Percentiles rank a stretch among this genome's conserved stretches.
phyloP scores from a whole-genome alignment of 2,797 vertebrate species.

The Sebastes flavidus region DNA sequence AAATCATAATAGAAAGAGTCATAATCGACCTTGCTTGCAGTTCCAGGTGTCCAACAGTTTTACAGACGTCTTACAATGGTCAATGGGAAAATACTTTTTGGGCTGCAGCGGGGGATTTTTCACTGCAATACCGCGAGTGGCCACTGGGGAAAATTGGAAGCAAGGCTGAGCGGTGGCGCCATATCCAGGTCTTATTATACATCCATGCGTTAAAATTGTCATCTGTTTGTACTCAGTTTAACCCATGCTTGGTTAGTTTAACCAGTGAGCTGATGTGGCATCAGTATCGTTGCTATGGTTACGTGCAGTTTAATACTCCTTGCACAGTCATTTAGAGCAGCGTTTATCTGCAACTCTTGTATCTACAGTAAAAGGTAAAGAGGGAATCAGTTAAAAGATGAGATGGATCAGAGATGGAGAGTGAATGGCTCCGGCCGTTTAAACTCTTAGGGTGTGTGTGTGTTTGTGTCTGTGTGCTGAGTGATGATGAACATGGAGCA shows the following conservation, averaged over 20 bases:
- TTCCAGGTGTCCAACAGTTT: too few species aligned
- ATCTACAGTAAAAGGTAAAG: background rate
- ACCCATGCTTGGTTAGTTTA: background rate
- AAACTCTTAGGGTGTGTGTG: background rate
- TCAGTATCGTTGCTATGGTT: background rate
- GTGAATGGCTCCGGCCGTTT: conserved; percentile 3
- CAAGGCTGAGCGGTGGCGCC: too few species aligned
- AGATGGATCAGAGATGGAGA: conserved; percentile 3
- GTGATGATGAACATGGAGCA: conserved; percentile 55
- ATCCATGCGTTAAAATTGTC: background rate
- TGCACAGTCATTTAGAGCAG: background rate
- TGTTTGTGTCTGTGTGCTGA: conserved; percentile 20
- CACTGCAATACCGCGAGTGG: too few species aligned
- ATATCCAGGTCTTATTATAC: background rate
- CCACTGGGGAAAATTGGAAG: too few species aligned
- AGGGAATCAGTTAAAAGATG: background rate
- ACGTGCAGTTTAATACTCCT: background rate
- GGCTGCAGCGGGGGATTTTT: too few species aligned
- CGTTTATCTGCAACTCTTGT: background rate
- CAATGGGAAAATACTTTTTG: too few species aligned
- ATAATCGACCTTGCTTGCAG: too few species aligned
- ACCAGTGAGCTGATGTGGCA: background rate
- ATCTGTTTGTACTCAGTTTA: background rate
- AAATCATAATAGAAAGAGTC: too few species aligned
- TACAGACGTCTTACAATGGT: too few species aligned